Evolutionary conservation across 1,140 invertebrate species (phyloP), one percentile per base, ranked within the genome.

Genomic region (Zaprionus inermis): DNA sequence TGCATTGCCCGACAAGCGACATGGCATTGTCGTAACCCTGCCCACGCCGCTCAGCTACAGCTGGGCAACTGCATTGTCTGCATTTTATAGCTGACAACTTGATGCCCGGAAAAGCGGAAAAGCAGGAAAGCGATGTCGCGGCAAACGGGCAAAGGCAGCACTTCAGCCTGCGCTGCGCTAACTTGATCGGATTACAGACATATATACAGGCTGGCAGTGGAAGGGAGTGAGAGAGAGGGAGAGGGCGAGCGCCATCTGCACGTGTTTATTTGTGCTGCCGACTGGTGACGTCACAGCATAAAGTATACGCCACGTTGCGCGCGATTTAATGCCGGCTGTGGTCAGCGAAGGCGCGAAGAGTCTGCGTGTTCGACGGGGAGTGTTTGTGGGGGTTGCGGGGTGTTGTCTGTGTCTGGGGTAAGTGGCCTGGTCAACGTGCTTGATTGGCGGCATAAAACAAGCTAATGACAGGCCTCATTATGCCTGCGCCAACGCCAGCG

Each of bases 391-490:
- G 5, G 14, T 2, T 2, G 1, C 0, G n/a, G 4, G 36, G 0
- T 0, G n/a, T 2, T 5, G 5, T 24, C 22, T 24, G 5, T 5
- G 1, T 5, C 0, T 0, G n/a, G n/a, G n/a, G 3, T 32, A 16
- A 10, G 38, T 41, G 58, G 78, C 64, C 44, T 64, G 58, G 76
- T 44, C 54, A 83, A 77, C 66, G 44, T 44, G 38, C n/a, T 76
- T 85, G 80, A 83, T 84, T 83, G 77, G 78, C 77, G 73, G 82
- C 79, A 85, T 86, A 82, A 88, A 82, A 88, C 83, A 82, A 82
- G 83, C 86, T 88, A 82, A 86, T 82, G 83, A 86, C 79, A 79
- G 66, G 22, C 60, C 82, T 88, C 79, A 82, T 86, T 88, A 88
- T 70, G 72, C 18, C 54, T n/a, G n/a, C n/a, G n/a, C n/a, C n/a